Evolutionary conservation across 2,113 vertebrate species (phyloP), one percentile per base, ranked within the genome.

Genomic region (Chionodraco myersi): DNA sequence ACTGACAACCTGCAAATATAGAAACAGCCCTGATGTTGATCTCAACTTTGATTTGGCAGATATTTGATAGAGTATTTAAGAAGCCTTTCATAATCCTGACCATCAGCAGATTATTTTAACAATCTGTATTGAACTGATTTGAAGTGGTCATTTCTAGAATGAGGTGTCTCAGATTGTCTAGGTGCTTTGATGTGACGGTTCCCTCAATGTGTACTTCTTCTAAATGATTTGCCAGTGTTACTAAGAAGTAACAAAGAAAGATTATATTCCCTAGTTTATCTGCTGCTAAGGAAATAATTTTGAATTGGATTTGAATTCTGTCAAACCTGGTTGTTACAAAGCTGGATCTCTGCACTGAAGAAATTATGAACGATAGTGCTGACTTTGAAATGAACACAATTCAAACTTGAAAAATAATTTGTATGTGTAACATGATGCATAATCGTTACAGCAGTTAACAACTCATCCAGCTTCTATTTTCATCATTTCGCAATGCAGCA

Each of bases 401-500:
- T 7, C 36, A 7, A 41, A 41, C 13, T 30, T 30, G 30, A 30
- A 30, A 30, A 30, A 30, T 30, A 30, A 30, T 30, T 30, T 4
- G 51, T n/a, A 48, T 49, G 1, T 51, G 41, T 10, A 16, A 16
- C 44, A 45, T 13, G 16, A 48, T 45, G 34, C 15, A 30, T 45
- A 65, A 18, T 51, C 10, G 23, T 16, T 6, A 44, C 6, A 36
- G 21, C 3, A 30, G 21, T 45, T 15, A 21, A 21, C 53, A 57
- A 62, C 23, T 63, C 11, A n/a, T 23, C 41, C 5, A 56, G 10
- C n/a, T 26, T 52, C 10, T 9, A 2, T 44, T 57, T 77, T 36
- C 41, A 52, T 60, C n/a, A 41, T 2, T 30, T 72, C 13, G 52
- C 14, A 67, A 15, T 69, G 45, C 45, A 77, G 48, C 68, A 54